These are phyloP conservation scores for Agapornis canus DNA, from an alignment of 2,797 vertebrate genomes.

Conservation along the genomic window DNA sequence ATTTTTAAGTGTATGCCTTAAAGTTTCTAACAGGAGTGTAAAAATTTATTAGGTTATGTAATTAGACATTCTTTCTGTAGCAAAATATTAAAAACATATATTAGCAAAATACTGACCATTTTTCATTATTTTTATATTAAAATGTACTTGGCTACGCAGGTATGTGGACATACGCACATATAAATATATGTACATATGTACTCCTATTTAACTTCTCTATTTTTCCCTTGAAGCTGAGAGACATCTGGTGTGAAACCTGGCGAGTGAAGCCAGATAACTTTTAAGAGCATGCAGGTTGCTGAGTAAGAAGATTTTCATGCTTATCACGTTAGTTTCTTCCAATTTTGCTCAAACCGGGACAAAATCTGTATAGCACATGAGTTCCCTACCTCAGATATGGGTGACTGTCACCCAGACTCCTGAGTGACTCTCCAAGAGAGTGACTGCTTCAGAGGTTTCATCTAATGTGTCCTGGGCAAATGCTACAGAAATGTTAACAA, in stretches of 20 bases:
- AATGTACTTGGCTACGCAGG: fast-evolving
- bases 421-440: background rate
- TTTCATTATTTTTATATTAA: background rate
- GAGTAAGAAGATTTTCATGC: background rate
- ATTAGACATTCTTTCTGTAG: background rate
- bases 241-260: background rate
- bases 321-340: background rate
- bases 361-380: background rate
- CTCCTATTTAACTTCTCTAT: no score
- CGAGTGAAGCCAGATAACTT: background rate
- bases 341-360: background rate
- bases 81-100: fast-evolving
- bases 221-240: background rate
- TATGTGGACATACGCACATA: fast-evolving
- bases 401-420: fast-evolving
- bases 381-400: background rate
- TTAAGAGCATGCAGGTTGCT: fast-evolving
- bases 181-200: fast-evolving
- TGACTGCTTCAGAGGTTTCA: background rate
- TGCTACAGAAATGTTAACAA: fast-evolving
- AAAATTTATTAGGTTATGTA: background rate
- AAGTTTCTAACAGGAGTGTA: background rate
- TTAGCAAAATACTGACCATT: background rate
- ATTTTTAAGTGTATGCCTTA: background rate
- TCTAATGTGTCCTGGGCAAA: fast-evolving